A percentile compares a stretch with the other conserved stretches of the same genome.
Conservation (phyloP, 2,113 vertebrate species). For the Syngnathus typhle region DNA sequence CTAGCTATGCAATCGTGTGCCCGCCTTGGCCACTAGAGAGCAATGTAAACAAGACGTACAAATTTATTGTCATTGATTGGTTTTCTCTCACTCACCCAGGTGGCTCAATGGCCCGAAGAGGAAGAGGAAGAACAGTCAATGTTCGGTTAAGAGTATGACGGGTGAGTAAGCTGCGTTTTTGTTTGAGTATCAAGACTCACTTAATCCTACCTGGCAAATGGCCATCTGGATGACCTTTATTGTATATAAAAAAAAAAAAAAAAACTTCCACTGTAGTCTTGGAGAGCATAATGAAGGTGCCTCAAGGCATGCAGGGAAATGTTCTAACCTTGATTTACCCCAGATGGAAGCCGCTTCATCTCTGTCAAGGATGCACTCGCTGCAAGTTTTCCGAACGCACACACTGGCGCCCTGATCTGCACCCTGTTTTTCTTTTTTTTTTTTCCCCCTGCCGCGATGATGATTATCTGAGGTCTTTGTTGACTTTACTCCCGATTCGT, state of each 20-base stretch:
- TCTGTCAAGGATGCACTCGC: neutral
- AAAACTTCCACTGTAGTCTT: neutral
- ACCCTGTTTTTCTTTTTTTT: constrained; percentile 18
- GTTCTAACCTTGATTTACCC: constrained; percentile 5
- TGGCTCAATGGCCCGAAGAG: constrained; percentile 96
- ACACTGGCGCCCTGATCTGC: neutral
- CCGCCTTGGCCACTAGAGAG: too few species aligned
- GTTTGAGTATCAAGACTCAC: neutral
- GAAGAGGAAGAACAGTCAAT: constrained; percentile 98
- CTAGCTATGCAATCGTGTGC: too few species aligned
- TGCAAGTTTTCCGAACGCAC: neutral
- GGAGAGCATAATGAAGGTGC: neutral
- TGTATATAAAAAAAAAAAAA: neutral
- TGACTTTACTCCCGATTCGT: constrained; percentile 9
- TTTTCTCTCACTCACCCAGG: constrained; percentile 64
- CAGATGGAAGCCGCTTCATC: neutral
- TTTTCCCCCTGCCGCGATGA: constrained; percentile 3
- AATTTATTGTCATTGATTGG: neutral
- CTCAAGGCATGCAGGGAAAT: neutral
- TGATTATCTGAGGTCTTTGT: constrained; percentile 17
- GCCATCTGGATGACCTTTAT: neutral
- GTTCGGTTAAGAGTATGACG: constrained; percentile 98
- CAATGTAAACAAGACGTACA: too few species aligned
- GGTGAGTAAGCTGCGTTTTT: constrained; percentile 68
- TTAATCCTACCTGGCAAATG: neutral